A percentile compares a stretch with the other conserved stretches of the same genome.
These are phyloP conservation scores for Nettapus auritus DNA, from an alignment of 2,113 vertebrate species.

Conservation along the genomic window DNA sequence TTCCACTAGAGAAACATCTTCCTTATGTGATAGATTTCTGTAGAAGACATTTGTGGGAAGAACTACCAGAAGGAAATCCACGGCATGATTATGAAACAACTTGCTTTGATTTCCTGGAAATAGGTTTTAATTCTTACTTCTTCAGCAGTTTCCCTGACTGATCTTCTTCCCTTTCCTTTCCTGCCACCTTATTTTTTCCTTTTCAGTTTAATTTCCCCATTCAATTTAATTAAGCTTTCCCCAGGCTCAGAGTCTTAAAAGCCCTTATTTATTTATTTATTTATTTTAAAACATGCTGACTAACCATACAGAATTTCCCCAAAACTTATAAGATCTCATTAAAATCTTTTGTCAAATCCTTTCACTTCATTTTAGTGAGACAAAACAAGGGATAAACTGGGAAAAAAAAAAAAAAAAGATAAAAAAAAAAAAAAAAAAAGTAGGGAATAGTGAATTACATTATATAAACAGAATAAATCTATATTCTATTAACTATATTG, in stretches of 20 bases:
- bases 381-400: not conserved
- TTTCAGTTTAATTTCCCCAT: constrained; percentile 1
- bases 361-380: not conserved
- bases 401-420: not conserved
- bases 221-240: constrained; percentile 32
- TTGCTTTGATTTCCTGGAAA: not conserved
- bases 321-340: constrained; percentile 26
- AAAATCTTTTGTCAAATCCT: too few species aligned
- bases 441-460: not conserved
- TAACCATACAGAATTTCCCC: constrained; percentile 37
- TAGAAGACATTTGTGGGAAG: not conserved
- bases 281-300: constrained; percentile 36
- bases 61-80: not conserved
- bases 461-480: not conserved
- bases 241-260: not conserved
- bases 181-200: not conserved
- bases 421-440: not conserved
- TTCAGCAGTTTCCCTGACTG: not conserved
- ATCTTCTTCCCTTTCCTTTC: not conserved
- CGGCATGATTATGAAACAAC: not conserved
- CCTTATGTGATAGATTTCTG: not conserved
- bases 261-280: constrained; percentile 48
- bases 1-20: not conserved
- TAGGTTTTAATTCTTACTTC: not conserved
- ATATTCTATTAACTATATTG: not conserved